A percentile compares a stretch with the other conserved stretches of the same genome.
Evolutionary conservation across 1,140 invertebrate species (phyloP).

Genomic region (Chironomus tepperi): DNA sequence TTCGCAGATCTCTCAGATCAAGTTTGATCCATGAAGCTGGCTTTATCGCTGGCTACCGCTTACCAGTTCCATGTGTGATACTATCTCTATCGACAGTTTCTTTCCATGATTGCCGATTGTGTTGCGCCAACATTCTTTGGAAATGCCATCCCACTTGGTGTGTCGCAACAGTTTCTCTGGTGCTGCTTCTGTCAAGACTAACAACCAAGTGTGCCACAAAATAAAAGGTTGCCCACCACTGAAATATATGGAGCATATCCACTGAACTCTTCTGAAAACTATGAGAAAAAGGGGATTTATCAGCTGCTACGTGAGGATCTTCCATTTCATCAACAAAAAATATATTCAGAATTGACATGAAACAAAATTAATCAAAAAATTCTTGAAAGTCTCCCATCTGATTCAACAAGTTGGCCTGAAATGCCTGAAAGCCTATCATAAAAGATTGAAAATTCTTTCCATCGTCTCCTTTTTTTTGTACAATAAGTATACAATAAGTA

Average conservation of each 20-base stretch:
- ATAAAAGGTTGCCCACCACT: no score
- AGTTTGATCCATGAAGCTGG: no score
- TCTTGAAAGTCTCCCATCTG: background rate
- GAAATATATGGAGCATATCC: background rate
- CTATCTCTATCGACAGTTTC: no score
- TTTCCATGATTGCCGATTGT: no score
- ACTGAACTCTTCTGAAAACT: background rate
- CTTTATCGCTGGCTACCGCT: no score
- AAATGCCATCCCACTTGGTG: no score
- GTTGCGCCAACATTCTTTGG: no score
- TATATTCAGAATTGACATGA: background rate
- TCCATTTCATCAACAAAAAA: background rate
- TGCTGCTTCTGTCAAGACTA: no score
- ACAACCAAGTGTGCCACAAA: no score
- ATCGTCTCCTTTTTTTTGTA: background rate
- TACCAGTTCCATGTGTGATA: no score
- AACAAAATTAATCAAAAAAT: constrained; percentile 3
- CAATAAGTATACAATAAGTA: background rate
- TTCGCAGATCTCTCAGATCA: no score
- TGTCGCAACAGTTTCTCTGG: no score
- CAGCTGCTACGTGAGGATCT: background rate
- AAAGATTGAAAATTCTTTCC: background rate
- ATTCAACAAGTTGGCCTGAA: background rate
- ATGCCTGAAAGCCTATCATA: background rate
- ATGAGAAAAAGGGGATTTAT: background rate